A percentile compares a stretch with the other conserved stretches of the same genome.
Evolutionary conservation across 2,113 vertebrate genomes (phyloP).

Genomic region (Microcebus lehilahytsara): DNA sequence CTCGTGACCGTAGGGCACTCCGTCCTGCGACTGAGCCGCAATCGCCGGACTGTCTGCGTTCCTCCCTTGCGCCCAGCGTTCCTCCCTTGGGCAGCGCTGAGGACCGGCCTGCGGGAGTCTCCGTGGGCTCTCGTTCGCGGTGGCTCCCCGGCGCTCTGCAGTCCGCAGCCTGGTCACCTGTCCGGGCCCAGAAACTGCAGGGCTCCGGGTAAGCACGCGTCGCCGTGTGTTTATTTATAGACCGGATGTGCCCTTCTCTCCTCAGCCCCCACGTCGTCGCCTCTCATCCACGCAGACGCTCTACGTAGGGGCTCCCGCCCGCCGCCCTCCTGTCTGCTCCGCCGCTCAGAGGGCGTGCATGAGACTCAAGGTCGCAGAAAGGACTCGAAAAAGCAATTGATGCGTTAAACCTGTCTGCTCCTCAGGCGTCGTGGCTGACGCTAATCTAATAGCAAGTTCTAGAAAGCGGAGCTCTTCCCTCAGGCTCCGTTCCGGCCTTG

Average conservation of each 20-base stretch:
- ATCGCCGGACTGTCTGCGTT: not conserved
- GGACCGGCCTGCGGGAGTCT: not conserved
- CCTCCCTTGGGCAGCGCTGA: not conserved
- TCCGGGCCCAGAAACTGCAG: not conserved
- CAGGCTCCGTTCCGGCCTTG: not conserved
- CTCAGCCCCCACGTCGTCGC: not conserved
- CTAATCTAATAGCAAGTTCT: not conserved
- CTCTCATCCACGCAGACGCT: too few relatives aligned
- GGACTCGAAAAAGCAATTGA: not conserved
- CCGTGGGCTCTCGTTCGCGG: too few relatives aligned
- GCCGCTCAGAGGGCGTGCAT: too few relatives aligned
- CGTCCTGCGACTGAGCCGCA: rapidly evolving
- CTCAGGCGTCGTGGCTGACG: not conserved
- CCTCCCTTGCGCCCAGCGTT: too few relatives aligned
- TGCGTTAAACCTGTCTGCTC: not conserved
- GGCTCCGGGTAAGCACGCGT: too few relatives aligned
- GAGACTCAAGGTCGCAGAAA: not conserved
- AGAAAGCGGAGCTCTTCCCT: not conserved
- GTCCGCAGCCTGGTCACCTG: not conserved
- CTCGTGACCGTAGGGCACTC: not conserved
- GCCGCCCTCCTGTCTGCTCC: too few relatives aligned
- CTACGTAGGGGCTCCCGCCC: too few relatives aligned
- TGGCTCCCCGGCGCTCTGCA: too few relatives aligned
- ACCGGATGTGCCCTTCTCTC: not conserved
- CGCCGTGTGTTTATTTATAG: not conserved